Evolutionary conservation across 1,140 invertebrate species (phyloP).

Genomic region (Matsumurasca onukii): DNA sequence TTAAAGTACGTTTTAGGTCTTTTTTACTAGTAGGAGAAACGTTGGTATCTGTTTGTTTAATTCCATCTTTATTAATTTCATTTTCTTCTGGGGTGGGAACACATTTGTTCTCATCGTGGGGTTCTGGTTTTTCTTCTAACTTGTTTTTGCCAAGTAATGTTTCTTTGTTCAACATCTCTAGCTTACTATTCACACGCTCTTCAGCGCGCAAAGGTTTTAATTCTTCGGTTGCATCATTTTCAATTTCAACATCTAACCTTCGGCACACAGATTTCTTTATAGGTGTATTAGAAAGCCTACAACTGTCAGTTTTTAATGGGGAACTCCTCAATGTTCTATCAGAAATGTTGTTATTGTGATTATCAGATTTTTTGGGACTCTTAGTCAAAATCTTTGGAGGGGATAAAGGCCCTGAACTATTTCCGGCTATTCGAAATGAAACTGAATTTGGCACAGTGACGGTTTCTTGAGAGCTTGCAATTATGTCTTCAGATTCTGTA

Average conservation of each 20-base stretch:
- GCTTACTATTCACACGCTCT: too few species aligned
- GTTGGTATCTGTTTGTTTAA: neutral
- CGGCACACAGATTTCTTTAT: constrained; percentile 25
- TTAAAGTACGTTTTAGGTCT: neutral
- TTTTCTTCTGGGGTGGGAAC: too few species aligned
- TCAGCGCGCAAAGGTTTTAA: too few species aligned
- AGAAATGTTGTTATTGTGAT: neutral
- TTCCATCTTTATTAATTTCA: too few species aligned
- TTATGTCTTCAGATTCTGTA: constrained; percentile 15
- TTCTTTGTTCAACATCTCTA: too few species aligned
- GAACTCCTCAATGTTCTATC: constrained; percentile 2
- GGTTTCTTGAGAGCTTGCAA: constrained; percentile 15
- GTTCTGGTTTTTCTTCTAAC: too few species aligned
- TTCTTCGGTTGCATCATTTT: too few species aligned
- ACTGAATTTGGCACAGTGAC: neutral
- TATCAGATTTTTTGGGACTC: constrained; percentile 14
- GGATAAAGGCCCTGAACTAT: too few species aligned
- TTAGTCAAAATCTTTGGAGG: neutral
- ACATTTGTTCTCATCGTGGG: too few species aligned
- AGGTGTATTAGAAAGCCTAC: neutral
- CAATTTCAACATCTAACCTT: constrained; percentile 17
- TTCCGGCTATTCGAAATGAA: too few species aligned
- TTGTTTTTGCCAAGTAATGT: too few species aligned
- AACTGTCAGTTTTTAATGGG: constrained; percentile 1
- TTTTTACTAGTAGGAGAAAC: neutral